Evolutionary conservation across 2,113 vertebrate genomes (phyloP).

Genomic region (pig (Sus scrofa)): DNA sequence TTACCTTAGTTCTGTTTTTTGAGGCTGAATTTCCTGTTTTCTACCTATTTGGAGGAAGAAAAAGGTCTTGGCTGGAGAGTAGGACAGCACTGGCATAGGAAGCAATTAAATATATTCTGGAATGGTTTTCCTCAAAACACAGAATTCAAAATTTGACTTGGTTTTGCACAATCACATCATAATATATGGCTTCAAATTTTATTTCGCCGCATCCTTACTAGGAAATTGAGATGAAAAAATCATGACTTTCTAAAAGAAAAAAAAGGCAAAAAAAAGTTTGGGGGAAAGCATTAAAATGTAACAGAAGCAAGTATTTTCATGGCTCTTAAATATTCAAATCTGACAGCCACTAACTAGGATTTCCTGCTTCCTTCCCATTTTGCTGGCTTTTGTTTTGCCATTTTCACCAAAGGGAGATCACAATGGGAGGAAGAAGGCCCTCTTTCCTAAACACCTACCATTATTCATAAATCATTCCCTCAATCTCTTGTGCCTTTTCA

Average conservation of each 20-base stretch:
- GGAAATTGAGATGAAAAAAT: constrained; percentile 58
- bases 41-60: neutral
- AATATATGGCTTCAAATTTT: constrained; percentile 60
- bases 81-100: neutral
- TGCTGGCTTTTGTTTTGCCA: constrained; percentile 68
- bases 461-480: constrained; percentile 62
- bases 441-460: constrained; percentile 57
- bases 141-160: constrained; percentile 68
- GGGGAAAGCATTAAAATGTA: constrained; percentile 60
- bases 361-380: constrained; percentile 75
- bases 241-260: constrained; percentile 4
- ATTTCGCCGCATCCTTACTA: constrained; percentile 52
- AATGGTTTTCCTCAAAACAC: constrained; percentile 52
- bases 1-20: constrained; percentile 54
- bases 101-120: constrained; percentile 54
- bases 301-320: constrained; percentile 65
- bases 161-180: constrained; percentile 32
- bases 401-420: constrained; percentile 65
- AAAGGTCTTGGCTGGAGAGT: neutral
- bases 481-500: constrained; percentile 24
- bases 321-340: constrained; percentile 64
- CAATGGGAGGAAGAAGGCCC: constrained; percentile 64
- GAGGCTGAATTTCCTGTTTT: constrained; percentile 43
- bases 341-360: constrained; percentile 57
- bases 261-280: neutral